Percentiles rank a stretch among this genome's conserved stretches.
Conservation (phyloP, 2,888 invertebrate species). For the Drosophila incognita region DNA sequence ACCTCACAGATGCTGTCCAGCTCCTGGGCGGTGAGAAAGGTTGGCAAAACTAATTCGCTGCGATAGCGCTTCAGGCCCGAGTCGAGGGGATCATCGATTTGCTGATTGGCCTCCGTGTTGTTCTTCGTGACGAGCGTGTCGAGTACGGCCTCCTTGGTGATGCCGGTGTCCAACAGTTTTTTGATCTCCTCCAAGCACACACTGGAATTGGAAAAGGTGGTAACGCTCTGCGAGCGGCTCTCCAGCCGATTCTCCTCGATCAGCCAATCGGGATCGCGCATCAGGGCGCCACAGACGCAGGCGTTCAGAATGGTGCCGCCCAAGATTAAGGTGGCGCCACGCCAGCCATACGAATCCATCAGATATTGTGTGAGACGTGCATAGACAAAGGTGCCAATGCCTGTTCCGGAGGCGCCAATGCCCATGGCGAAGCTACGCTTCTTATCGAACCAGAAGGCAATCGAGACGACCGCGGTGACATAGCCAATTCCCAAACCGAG, state of each 20-base stretch:
- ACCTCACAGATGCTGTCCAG: slow-evolving; percentile 82
- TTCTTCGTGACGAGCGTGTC: slow-evolving; percentile 84
- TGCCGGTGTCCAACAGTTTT: slow-evolving; percentile 89
- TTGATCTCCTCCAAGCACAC: slow-evolving; percentile 86
- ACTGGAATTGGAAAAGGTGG: slow-evolving; percentile 85
- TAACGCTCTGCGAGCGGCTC: slow-evolving; percentile 85
- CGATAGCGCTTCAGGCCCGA: slow-evolving; percentile 81
- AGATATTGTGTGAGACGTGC: slow-evolving; percentile 94
- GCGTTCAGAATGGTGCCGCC: slow-evolving; percentile 93
- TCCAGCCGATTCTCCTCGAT: slow-evolving; percentile 85
- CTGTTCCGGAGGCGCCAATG: slow-evolving; percentile 94
- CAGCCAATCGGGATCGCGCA: slow-evolving; percentile 94
- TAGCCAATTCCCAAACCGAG: slow-evolving; percentile 93
- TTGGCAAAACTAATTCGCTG: slow-evolving; percentile 84
- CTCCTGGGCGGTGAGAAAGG: slow-evolving; percentile 82
- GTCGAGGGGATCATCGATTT: slow-evolving; percentile 83
- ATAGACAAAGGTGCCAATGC: slow-evolving; percentile 94
- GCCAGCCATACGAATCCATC: slow-evolving; percentile 91
- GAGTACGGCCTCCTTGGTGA: slow-evolving; percentile 84
- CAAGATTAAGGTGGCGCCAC: slow-evolving; percentile 92
- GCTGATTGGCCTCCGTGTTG: slow-evolving; percentile 85
- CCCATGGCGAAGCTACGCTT: slow-evolving; percentile 94
- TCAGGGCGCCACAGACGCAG: slow-evolving; percentile 93
- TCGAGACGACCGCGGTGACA: slow-evolving; percentile 95
- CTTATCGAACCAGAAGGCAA: slow-evolving; percentile 97